These are phyloP conservation scores for Maconellicoccus hirsutus DNA, from an alignment of 1,140 invertebrate species.

Conservation along the genomic window DNA sequence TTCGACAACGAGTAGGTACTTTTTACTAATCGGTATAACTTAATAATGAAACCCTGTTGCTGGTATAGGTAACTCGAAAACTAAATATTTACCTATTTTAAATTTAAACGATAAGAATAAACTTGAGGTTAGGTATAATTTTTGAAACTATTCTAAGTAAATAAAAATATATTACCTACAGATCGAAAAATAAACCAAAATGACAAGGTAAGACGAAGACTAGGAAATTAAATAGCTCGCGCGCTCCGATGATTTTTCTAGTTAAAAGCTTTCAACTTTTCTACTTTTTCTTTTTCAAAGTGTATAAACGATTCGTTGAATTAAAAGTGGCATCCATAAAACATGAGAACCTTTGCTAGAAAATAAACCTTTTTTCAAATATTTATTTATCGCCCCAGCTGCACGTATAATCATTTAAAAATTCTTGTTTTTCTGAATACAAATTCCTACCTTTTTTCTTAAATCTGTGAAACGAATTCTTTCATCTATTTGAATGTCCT, in stretches of 20 bases:
- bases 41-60: no score
- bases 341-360: slow-evolving; percentile 16
- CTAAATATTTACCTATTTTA: no score
- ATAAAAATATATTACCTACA: neutral
- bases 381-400: slow-evolving; percentile 3
- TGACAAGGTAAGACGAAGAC: slow-evolving; percentile 7
- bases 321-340: slow-evolving; percentile 19
- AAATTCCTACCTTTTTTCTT: neutral
- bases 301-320: slow-evolving; percentile 22
- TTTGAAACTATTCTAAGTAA: neutral
- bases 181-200: neutral
- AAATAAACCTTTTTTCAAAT: slow-evolving; percentile 11
- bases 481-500: slow-evolving; percentile 4
- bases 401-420: neutral
- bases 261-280: slow-evolving; percentile 16
- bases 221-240: slow-evolving; percentile 16
- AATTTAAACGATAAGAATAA: no score
- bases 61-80: no score
- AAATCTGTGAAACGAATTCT: neutral
- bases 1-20: no score
- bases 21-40: no score
- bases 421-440: neutral
- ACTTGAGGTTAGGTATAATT: neutral
- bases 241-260: slow-evolving; percentile 15
- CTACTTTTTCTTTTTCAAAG: slow-evolving; percentile 19